Evolutionary conservation across 2,797 vertebrate species (phyloP).

Genomic region (Momotus momota): DNA sequence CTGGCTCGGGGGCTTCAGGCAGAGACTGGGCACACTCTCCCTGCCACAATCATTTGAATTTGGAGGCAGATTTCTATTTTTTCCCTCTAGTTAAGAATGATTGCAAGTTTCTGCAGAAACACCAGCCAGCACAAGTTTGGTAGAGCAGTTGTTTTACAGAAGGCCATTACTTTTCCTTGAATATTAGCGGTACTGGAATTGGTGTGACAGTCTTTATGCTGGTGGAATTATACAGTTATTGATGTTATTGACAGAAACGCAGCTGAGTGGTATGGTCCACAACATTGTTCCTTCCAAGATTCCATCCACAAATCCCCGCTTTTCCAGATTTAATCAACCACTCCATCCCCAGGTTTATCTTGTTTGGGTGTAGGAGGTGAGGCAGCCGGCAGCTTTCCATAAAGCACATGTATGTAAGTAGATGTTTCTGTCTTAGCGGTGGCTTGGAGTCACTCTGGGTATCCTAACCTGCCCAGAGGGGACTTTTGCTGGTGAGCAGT

Average conservation of each 20-base stretch:
- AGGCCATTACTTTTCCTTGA: neutral
- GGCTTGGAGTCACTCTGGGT: neutral
- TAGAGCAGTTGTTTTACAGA: neutral
- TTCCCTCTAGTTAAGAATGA: neutral
- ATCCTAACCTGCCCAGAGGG: neutral
- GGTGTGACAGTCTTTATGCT: neutral
- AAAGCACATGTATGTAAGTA: fast-evolving
- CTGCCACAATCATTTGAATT: neutral
- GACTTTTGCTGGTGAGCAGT: neutral
- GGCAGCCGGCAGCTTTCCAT: neutral
- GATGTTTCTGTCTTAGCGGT: neutral
- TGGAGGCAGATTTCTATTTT: neutral
- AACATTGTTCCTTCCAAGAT: neutral
- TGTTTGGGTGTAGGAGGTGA: neutral
- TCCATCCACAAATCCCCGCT: neutral
- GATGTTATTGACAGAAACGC: slow-evolving; percentile 24
- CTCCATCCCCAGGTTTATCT: neutral
- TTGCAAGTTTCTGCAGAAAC: neutral
- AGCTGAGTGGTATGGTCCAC: neutral
- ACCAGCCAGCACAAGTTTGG: neutral
- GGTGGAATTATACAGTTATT: neutral
- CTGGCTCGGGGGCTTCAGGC: neutral
- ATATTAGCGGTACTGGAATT: neutral
- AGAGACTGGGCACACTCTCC: neutral
- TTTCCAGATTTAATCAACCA: neutral